These are phyloP conservation scores for Dynastes grantii DNA, from an alignment of 2,888 invertebrate genomes.

Conservation along the genomic window DNA sequence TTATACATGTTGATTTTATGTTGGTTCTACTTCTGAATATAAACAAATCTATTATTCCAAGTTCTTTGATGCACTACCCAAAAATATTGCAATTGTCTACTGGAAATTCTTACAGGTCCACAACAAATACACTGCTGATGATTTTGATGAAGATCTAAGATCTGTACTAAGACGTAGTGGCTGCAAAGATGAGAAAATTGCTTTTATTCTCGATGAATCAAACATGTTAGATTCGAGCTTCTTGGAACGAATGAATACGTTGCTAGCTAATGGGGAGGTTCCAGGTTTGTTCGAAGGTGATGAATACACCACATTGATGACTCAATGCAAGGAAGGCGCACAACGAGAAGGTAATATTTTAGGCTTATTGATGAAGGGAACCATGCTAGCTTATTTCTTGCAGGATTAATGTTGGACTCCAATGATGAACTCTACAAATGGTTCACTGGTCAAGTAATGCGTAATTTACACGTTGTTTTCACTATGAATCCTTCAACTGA, in stretches of 20 bases:
- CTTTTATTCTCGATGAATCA: slow-evolving; percentile 99
- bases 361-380: background rate
- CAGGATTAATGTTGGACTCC: slow-evolving; percentile 95
- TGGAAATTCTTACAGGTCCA: slow-evolving; percentile 80
- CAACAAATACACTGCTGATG: slow-evolving; percentile 98
- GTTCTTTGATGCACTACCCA: no score
- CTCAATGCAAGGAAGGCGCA: slow-evolving; percentile 99
- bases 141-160: slow-evolving; percentile 99
- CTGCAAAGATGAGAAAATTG: slow-evolving; percentile 98
- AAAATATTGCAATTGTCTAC: background rate
- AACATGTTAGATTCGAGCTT: slow-evolving; percentile 99
- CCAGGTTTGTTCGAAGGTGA: slow-evolving; percentile 96
- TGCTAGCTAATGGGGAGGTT: slow-evolving; percentile 98
- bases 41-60: no score
- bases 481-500: slow-evolving; percentile 99
- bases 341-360: slow-evolving; percentile 84
- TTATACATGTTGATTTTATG: no score
- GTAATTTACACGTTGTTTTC: slow-evolving; percentile 99
- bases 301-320: slow-evolving; percentile 99
- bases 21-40: no score
- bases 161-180: slow-evolving; percentile 89
- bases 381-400: slow-evolving; percentile 23
- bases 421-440: slow-evolving; percentile 99
- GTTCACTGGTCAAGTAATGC: slow-evolving; percentile 99
- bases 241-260: slow-evolving; percentile 98